phyloP scores from a whole-genome alignment of 2,113 vertebrate species.

The Cranoglanis bouderius region DNA sequence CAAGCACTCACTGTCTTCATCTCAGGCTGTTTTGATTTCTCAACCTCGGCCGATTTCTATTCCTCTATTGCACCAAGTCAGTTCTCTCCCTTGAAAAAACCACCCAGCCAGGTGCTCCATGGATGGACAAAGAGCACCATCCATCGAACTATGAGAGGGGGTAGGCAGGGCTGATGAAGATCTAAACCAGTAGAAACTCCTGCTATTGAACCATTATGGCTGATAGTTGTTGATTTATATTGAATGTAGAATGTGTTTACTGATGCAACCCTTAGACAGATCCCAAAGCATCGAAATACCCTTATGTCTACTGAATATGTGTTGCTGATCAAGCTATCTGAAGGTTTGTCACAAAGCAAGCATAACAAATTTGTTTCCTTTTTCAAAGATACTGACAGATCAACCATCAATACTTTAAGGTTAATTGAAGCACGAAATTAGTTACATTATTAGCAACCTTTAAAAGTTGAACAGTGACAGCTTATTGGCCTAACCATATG shows the following conservation, averaged over 20 bases:
- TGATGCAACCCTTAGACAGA: constrained; percentile 3
- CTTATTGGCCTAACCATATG: neutral
- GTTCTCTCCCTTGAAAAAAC: constrained; percentile 82
- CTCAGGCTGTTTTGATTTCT: constrained; percentile 99
- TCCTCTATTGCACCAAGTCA: constrained; percentile 87
- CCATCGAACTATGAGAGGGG: constrained; percentile 90
- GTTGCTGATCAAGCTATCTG: constrained; percentile 5
- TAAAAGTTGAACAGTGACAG: neutral
- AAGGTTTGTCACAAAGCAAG: neutral
- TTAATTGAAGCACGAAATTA: neutral
- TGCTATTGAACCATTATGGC: neutral
- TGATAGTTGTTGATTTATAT: neutral
- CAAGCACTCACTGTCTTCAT: constrained; percentile 72
- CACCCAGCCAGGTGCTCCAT: constrained; percentile 83
- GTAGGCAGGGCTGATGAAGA: constrained; percentile 88
- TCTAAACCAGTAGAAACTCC: constrained; percentile 7
- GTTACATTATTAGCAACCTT: neutral
- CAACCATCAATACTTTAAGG: neutral
- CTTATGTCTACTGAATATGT: neutral
- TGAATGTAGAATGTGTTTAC: constrained; percentile 16
- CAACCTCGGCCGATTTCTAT: constrained; percentile 91
- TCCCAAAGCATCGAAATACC: neutral
- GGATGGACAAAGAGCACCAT: constrained; percentile 86
- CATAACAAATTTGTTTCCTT: neutral
- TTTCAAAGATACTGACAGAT: neutral